Base-by-base conservation (phyloP, 2,797 vertebrate species). In the Morus bassanus region DNA sequence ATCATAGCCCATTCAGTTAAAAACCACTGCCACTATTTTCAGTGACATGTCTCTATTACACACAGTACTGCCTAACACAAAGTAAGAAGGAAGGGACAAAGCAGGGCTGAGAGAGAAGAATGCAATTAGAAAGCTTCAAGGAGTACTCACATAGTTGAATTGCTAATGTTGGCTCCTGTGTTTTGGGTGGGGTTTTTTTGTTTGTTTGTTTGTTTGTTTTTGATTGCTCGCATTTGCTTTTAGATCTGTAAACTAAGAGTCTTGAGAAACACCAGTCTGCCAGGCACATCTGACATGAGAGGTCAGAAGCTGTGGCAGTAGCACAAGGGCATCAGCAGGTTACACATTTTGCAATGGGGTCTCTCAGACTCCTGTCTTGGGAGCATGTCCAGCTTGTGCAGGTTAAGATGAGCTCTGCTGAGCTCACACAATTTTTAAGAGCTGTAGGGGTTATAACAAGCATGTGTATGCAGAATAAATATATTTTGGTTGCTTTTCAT, bases 11-110 rank as follows among this genome's bases (percentile, higher is more conserved):
- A 10, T 22, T 8, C 79, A 23, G 19, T 24, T 50, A 31, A 54
- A 75, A 78, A 6, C 15, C 13, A 19, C 25, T 0, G 0, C 59
- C 45, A 14, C n/a, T 27, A 1, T 23, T 23, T 28, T 8, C 59
- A 77, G 67, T 57, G n/a, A 3, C 8, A 12, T 9, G 24, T 3
- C 30, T 33, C 17, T 64, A 2, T 15, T 41, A 46, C 59, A 31
- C 70, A 37, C 8, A 6, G 19, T 1, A 7, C 45, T 81, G 64
- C 59, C 80, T 46, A 27, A 7, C 51, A 33, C 39, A 13, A 1
- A 43, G 53, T 5, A 28, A 74, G 12, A 23, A 22, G 23, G 33
- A 30, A 79, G 48, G 27, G 14, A 46, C 30, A 39, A 41, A 61
- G 45, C 41, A 51, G 46, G 10, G 6, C 23, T 22, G 30, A 48